Evolutionary conservation across 2,797 vertebrate genomes (phyloP), one percentile per base, ranked within the genome.

Genomic region (Masticophis lateralis): DNA sequence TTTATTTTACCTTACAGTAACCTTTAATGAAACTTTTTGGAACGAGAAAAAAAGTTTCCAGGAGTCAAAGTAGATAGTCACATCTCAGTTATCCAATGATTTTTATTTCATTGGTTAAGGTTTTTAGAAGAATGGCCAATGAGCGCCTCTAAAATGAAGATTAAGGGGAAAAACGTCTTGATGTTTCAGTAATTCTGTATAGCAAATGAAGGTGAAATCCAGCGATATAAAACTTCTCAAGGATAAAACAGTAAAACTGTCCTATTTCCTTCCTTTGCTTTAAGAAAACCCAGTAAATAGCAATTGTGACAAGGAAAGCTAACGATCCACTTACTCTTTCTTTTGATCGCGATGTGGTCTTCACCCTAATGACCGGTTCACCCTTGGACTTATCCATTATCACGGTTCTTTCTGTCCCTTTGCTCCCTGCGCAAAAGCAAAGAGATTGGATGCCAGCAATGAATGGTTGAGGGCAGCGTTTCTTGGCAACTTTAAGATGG

Each of bases 351-450:
- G 98, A 98, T 94, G 99, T 99, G 16, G 99, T 99, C 97, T 99
- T 99, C 66, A 99, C 98, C 18, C 99, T 99, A 95, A 99, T 99
- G 90, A 99, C 99, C 9, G 99, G 99, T 88, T 99, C 99, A 66
- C 99, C 99, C 97, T 99, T 99, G 37, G 99, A 99, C 96, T 99
- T 99, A 96, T 99, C 99, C 99, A 99, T 99, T 1, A 99, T 98
- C 2, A 99, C 99, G 0, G 98, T 99, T 95, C 99, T 98, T 96
- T 99, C 99, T 25, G 98, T 98, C 94, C 97, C 98, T 56, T 98
- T 98, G 96, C 96, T 97, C 94, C 97, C 98, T 98, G 93, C 28
- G 94, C 20, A 20, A 86, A 89, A 56, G 18, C 0, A 57, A 56
- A 91, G 86, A 16, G 1, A 60, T 90, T 91, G 74, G 37, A 91